Percentiles rank a stretch among this genome's conserved stretches.
These are phyloP conservation scores for Ptiloglossa arizonensis DNA, from an alignment of 1,140 invertebrate genomes.

Conservation along the genomic window DNA sequence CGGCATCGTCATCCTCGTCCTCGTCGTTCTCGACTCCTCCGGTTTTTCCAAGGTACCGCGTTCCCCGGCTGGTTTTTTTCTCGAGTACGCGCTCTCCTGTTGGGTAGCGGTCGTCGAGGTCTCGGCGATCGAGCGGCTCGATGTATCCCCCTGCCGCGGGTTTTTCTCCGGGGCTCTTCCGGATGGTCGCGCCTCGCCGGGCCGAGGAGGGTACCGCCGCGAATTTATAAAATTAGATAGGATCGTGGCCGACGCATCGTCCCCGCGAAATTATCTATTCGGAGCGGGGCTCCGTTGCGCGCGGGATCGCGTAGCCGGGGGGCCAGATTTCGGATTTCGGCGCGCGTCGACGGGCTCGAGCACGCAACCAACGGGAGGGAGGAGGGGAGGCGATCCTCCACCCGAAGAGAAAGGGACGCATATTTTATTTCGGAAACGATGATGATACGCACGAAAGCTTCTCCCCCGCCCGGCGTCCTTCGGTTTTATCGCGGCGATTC, in stretches of 20 bases:
- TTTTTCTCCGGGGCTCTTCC: not conserved
- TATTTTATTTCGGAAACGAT: constrained; percentile 70
- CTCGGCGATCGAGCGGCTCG: no score
- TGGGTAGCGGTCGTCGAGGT: no score
- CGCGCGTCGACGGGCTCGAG: constrained; percentile 38
- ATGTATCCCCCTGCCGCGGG: not conserved
- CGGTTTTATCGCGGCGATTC: constrained; percentile 42
- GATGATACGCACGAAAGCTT: constrained; percentile 47
- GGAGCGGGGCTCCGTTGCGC: constrained; percentile 38
- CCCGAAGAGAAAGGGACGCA: constrained; percentile 63
- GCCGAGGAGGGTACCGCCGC: constrained; percentile 11
- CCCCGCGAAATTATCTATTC: constrained; percentile 76
- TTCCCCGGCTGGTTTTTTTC: not conserved
- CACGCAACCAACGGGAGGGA: constrained; percentile 51
- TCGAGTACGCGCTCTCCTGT: no score
- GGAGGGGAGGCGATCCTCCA: constrained; percentile 30
- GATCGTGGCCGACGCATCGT: constrained; percentile 33
- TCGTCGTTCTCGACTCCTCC: not conserved
- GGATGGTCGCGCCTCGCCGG: not conserved
- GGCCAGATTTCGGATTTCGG: constrained; percentile 73
- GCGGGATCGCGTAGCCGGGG: constrained; percentile 66
- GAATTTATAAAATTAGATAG: constrained; percentile 66
- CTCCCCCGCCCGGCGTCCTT: not conserved
- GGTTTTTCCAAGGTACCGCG: not conserved
- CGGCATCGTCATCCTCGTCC: constrained; percentile 26